These are phyloP conservation scores for Psilopogon haemacephalus DNA, from an alignment of 2,113 vertebrate genomes.

Conservation along the genomic window DNA sequence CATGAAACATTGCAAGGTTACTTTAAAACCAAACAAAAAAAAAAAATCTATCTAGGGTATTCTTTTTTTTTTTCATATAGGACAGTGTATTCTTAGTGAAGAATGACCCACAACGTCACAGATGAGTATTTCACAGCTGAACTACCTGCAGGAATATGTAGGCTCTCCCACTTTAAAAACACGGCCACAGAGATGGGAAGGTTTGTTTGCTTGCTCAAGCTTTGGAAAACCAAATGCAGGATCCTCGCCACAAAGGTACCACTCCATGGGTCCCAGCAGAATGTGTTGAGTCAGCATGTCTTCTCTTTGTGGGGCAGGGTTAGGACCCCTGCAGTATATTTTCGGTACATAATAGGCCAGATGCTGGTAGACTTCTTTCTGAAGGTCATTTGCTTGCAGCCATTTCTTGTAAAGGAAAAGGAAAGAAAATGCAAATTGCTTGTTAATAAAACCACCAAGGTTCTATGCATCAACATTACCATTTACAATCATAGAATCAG, in stretches of 20 bases:
- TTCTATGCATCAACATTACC: background rate
- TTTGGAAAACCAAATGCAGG: constrained; percentile 85
- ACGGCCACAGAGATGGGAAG: constrained; percentile 92
- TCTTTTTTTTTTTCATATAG: background rate
- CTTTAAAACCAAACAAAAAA: background rate
- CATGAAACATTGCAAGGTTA: background rate
- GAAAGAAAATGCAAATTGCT: constrained; percentile 24
- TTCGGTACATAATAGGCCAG: constrained; percentile 89
- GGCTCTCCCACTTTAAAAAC: constrained; percentile 98
- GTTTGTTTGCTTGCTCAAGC: constrained; percentile 89
- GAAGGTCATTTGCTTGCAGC: constrained; percentile 86
- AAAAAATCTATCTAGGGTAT: background rate
- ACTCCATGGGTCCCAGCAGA: constrained; percentile 90
- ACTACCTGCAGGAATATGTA: constrained; percentile 97
- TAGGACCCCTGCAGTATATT: constrained; percentile 91
- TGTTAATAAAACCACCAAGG: background rate
- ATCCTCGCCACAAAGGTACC: constrained; percentile 93
- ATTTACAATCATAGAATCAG: no score
- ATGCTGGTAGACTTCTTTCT: constrained; percentile 88
- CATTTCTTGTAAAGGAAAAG: constrained; percentile 81
- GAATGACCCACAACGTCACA: background rate
- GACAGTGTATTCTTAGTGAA: background rate
- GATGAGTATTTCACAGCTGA: background rate
- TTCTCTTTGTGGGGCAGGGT: constrained; percentile 86
- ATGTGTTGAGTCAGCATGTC: constrained; percentile 89